These are phyloP conservation scores for Subacronicta megacephala DNA, from an alignment of 2,888 invertebrate genomes.

Conservation along the genomic window DNA sequence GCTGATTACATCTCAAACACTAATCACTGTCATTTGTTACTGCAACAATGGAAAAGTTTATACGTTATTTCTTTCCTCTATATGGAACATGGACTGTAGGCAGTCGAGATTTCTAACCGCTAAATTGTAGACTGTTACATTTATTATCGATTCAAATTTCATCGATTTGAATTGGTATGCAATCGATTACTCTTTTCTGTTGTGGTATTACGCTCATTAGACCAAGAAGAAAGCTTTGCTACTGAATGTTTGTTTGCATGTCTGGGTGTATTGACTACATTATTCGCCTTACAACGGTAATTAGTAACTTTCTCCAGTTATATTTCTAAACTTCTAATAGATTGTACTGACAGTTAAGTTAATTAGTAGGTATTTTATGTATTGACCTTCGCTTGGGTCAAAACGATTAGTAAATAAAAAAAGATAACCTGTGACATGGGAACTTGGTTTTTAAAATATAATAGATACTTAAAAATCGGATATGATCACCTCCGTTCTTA, in stretches of 20 bases:
- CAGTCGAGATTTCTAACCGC: conserved; percentile 71
- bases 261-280: conserved; percentile 61
- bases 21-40: conserved; percentile 48
- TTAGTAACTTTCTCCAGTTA: conserved; percentile 74
- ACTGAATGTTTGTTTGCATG: conserved; percentile 65
- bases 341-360: conserved; percentile 50
- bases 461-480: conserved; percentile 9
- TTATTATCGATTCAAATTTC: conserved; percentile 43
- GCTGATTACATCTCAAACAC: conserved; percentile 46
- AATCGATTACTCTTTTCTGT: conserved; percentile 53
- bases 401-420: conserved; percentile 15
- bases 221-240: conserved; percentile 66
- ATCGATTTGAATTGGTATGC: conserved; percentile 42
- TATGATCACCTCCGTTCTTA: conserved; percentile 14
- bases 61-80: conserved; percentile 59
- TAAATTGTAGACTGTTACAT: conserved; percentile 44
- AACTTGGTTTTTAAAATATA: conserved; percentile 7
- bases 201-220: conserved; percentile 55
- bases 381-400: conserved; percentile 30
- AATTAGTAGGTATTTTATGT: conserved; percentile 16
- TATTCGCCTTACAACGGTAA: conserved; percentile 66
- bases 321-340: conserved; percentile 61
- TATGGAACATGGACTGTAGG: conserved; percentile 44
- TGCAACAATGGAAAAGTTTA: conserved; percentile 49
- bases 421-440: conserved; percentile 2